Percentiles rank a stretch among this genome's conserved stretches.
Conservation (phyloP, 2,888 invertebrate species). For the Cryptocephalus primarius region DNA sequence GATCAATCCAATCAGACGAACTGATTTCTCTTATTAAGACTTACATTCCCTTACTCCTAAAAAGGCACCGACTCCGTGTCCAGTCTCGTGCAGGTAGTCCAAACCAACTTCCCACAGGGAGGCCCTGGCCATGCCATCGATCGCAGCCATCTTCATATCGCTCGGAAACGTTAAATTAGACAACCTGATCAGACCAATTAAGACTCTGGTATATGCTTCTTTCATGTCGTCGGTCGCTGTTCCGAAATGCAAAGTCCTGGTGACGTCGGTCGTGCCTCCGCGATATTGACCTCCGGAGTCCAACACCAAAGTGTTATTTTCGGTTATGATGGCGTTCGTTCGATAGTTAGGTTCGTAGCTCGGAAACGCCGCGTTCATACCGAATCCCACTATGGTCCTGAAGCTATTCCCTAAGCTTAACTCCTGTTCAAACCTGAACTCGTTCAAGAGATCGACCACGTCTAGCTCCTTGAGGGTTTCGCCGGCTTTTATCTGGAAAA, state of each 20-base stretch:
- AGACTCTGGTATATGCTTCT: slow-evolving; percentile 75
- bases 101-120: slow-evolving; percentile 75
- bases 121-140: slow-evolving; percentile 68
- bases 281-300: slow-evolving; percentile 96
- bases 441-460: slow-evolving; percentile 58
- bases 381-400: slow-evolving; percentile 78
- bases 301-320: slow-evolving; percentile 72
- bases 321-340: slow-evolving; percentile 51
- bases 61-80: slow-evolving; percentile 82
- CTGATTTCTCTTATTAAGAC: too few species aligned
- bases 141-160: slow-evolving; percentile 54
- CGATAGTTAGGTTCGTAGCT: slow-evolving; percentile 60
- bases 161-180: slow-evolving; percentile 64
- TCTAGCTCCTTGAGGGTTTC: slow-evolving; percentile 52
- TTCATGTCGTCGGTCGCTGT: slow-evolving; percentile 59
- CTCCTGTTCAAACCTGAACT: slow-evolving; percentile 57
- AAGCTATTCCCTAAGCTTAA: slow-evolving; percentile 65
- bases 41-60: slow-evolving; percentile 74
- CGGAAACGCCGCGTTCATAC: slow-evolving; percentile 77
- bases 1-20: too few species aligned
- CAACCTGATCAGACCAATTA: slow-evolving; percentile 65
- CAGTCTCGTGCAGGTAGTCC: slow-evolving; percentile 86
- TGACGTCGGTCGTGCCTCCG: slow-evolving; percentile 86
- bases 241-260: slow-evolving; percentile 83
- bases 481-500: slow-evolving; percentile 24